phyloP scores from a whole-genome alignment of 2,113 vertebrate genomes.

The Zosterops lateralis region DNA sequence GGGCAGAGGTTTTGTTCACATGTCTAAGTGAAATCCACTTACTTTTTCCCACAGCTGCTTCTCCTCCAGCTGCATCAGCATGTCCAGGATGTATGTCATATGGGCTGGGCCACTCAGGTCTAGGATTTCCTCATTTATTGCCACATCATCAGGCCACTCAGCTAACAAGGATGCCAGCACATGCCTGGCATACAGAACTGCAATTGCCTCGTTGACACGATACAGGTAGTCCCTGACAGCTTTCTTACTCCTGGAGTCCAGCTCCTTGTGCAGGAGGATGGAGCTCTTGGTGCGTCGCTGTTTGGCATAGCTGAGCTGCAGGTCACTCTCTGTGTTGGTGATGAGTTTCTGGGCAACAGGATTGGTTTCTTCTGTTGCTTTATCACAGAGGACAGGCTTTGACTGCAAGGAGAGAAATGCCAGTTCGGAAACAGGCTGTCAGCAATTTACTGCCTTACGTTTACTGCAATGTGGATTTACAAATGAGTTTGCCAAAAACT shows the following conservation, averaged over 20 bases:
- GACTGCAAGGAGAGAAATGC: conserved; percentile 71
- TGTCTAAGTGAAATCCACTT: background rate
- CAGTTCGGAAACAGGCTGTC: background rate
- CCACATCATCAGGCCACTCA: conserved; percentile 84
- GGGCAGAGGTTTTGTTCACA: background rate
- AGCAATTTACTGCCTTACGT: background rate
- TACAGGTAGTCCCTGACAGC: conserved; percentile 89
- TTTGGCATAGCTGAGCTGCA: conserved; percentile 94
- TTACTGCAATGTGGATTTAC: background rate
- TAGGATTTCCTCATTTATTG: conserved; percentile 88
- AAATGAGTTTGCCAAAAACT: background rate
- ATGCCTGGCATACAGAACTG: conserved; percentile 91
- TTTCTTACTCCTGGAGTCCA: conserved; percentile 89
- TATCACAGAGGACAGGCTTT: conserved; percentile 85
- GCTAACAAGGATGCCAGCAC: conserved; percentile 88
- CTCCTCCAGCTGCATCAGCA: conserved; percentile 98
- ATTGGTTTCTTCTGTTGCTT: conserved; percentile 89
- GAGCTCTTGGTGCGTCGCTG: conserved; percentile 94
- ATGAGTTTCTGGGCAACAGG: conserved; percentile 93
- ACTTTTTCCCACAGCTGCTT: conserved; percentile 94
- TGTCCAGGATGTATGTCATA: conserved; percentile 96
- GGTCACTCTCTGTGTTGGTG: conserved; percentile 90
- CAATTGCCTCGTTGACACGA: conserved; percentile 92
- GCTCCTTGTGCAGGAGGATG: conserved; percentile 90
- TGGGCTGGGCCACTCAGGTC: conserved; percentile 92